phyloP scores from a whole-genome alignment of 2,113 vertebrate species.

The Pseudorectes ferrugineus region DNA sequence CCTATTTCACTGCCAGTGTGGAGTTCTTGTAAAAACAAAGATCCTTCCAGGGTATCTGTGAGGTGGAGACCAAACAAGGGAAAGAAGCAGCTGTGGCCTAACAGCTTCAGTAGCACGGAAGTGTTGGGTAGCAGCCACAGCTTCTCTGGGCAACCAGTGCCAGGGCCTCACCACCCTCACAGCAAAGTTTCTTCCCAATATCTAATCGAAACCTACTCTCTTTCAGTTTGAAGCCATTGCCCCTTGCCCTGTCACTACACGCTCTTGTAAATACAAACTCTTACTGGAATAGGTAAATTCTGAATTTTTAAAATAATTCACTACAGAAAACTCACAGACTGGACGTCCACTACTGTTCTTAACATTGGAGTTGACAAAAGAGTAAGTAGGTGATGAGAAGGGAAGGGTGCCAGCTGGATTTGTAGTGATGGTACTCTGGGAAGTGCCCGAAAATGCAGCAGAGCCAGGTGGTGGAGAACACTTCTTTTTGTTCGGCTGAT shows the following conservation, averaged over 20 bases:
- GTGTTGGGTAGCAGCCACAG: background rate
- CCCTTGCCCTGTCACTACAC: background rate
- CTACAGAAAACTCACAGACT: slow-evolving; percentile 72
- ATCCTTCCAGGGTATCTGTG: background rate
- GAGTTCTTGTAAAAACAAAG: background rate
- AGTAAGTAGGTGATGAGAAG: slow-evolving; percentile 61
- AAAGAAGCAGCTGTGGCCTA: background rate
- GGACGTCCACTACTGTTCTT: slow-evolving; percentile 63
- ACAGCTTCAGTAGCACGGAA: background rate
- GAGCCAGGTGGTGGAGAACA: slow-evolving; percentile 53
- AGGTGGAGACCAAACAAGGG: background rate
- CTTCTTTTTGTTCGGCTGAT: slow-evolving; percentile 79
- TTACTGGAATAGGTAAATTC: background rate
- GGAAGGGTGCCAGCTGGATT: slow-evolving; percentile 58
- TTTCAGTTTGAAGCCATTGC: background rate
- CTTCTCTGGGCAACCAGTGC: background rate
- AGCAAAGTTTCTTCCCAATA: background rate
- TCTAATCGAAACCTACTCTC: background rate
- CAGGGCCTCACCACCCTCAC: background rate
- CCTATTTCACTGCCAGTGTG: background rate
- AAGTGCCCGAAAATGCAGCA: slow-evolving; percentile 42
- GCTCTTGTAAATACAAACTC: background rate
- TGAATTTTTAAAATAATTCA: background rate
- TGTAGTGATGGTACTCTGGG: slow-evolving; percentile 66
- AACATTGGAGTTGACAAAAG: slow-evolving; percentile 64